These are phyloP conservation scores for Oncorhynchus mykiss DNA, from an alignment of 2,113 vertebrate genomes.

Conservation along the genomic window DNA sequence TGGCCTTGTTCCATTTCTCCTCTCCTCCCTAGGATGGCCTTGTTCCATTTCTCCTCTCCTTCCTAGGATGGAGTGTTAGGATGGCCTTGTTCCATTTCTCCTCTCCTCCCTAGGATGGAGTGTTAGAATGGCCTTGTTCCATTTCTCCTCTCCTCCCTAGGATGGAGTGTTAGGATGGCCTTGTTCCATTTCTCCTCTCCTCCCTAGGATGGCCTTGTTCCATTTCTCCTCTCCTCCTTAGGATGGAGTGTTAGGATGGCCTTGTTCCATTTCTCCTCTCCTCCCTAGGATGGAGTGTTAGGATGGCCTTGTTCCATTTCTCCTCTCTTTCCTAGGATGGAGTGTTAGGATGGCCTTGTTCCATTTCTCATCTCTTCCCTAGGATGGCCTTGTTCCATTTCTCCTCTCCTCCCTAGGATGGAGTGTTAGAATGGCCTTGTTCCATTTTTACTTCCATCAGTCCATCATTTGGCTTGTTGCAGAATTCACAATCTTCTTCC, in stretches of 20 bases:
- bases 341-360: background rate
- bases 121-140: background rate
- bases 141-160: background rate
- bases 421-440: background rate
- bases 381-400: background rate
- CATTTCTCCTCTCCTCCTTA: background rate
- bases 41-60: background rate
- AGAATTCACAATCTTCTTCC: constrained; percentile 11
- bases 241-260: background rate
- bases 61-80: background rate
- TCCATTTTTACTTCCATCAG: background rate
- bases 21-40: background rate
- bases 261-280: background rate
- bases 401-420: background rate
- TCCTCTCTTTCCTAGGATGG: background rate
- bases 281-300: background rate
- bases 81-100: background rate
- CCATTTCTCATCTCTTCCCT: background rate
- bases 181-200: background rate
- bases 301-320: background rate
- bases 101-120: background rate
- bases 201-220: background rate
- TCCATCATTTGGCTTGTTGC: background rate
- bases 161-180: background rate
- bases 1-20: background rate